Base-by-base conservation (phyloP, 2,797 vertebrate species). In the Lagorchestes hirsutus region DNA sequence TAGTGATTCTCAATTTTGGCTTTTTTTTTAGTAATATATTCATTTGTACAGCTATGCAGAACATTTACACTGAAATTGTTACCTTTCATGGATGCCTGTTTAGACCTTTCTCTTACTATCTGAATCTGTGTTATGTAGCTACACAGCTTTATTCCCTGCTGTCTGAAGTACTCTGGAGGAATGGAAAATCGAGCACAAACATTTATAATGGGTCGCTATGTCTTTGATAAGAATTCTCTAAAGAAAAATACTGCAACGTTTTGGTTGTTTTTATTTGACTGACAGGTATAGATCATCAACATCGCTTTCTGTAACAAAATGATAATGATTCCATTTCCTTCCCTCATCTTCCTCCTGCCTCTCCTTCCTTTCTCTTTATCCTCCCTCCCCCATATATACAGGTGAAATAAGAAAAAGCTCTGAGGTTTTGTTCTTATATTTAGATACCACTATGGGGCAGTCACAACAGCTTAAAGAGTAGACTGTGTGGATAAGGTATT, bases 391-490 rank as follows among this genome's bases (percentile, higher is more conserved):
- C 67, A 74, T 56, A 91, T 94, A 95, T 96, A 97, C 50, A 96
- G 96, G 97, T 97, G 95, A 94, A 97, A 97, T 96, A 96, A 95
- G 67, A 28, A 94, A 92, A 97, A 97, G 93, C 95, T 93, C 54
- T 93, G 4, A 93, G 96, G 55, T 96, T 87, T 94, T 96, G 97
- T 96, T 98, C 96, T 98, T 97, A 97, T 97, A 96, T 98, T 98
- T 98, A 97, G 95, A 94, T 97, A 97, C 97, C 98, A 98, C 97
- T 97, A 96, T 40, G 97, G 98, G 98, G 97, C 97, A 98, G 98
- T 98, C 98, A 98, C 95, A 98, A 97, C 97, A 98, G 82, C 90
- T 94, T 97, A 98, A 98, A 97, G 16, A 95, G 29, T 96, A 94
- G 96, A 97, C 93, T 91, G 1, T 97, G 96, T 97, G 87, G 97